phyloP scores from a whole-genome alignment of 2,888 invertebrate species.

The Eucera pruinosa region DNA sequence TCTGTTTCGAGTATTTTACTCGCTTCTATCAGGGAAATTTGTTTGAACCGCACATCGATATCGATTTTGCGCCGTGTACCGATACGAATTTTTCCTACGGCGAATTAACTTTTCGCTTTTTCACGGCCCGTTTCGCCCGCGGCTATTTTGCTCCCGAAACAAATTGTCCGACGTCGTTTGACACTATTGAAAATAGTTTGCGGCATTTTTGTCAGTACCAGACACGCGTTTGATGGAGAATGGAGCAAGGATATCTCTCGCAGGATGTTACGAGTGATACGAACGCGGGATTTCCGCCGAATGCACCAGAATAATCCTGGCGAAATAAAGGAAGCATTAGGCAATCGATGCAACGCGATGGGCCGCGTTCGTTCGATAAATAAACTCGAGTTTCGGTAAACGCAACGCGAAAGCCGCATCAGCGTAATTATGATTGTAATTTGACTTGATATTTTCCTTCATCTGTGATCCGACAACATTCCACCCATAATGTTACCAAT shows the following conservation, averaged over 20 bases:
- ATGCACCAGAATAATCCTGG: too few species aligned
- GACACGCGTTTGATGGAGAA: background rate
- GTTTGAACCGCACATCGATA: too few species aligned
- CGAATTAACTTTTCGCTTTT: constrained; percentile 20
- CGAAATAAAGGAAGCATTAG: background rate
- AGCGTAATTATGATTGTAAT: constrained; percentile 22
- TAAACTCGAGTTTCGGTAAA: background rate
- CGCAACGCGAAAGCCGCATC: constrained; percentile 13
- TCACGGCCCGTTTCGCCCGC: background rate
- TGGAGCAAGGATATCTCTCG: too few species aligned
- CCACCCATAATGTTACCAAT: too few species aligned
- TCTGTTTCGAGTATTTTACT: constrained; percentile 7
- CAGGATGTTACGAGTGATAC: too few species aligned
- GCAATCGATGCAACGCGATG: background rate
- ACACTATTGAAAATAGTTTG: background rate
- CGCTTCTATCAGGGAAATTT: too few species aligned
- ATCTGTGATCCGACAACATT: too few species aligned
- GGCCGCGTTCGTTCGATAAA: background rate
- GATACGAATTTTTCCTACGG: background rate
- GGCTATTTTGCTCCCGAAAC: background rate
- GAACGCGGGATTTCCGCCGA: too few species aligned
- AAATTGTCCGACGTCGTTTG: background rate
- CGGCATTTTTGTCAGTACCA: background rate
- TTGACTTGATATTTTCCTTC: constrained; percentile 31
- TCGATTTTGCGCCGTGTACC: background rate